Percentiles rank a stretch among this genome's conserved stretches.
phyloP scores from a whole-genome alignment of 2,888 invertebrate genomes.

The Chrysolina haemoptera region DNA sequence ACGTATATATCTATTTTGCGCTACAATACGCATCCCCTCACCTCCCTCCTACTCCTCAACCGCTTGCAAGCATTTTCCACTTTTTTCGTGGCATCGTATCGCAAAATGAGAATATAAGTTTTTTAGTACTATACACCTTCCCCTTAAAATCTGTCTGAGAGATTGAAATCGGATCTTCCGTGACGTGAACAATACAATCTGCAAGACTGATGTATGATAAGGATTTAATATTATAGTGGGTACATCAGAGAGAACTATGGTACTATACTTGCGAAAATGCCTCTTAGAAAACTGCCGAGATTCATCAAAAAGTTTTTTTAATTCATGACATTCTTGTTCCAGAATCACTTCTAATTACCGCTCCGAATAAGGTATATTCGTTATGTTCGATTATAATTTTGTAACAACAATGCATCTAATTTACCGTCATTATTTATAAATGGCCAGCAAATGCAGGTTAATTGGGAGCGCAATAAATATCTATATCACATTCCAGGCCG shows the following conservation, averaged over 20 bases:
- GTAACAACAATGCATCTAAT: slow-evolving; percentile 26
- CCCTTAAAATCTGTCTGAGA: no score
- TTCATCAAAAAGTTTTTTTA: slow-evolving; percentile 24
- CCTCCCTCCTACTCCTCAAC: no score
- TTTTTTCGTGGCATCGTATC: no score
- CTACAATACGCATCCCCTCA: no score
- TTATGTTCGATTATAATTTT: slow-evolving; percentile 3
- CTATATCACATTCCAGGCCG: slow-evolving; percentile 31
- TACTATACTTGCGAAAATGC: neutral
- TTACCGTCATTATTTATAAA: slow-evolving; percentile 11
- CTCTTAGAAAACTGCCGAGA: neutral
- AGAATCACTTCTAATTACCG: slow-evolving; percentile 27
- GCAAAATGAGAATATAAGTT: no score
- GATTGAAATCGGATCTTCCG: no score
- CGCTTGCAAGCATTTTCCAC: no score
- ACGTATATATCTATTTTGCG: no score
- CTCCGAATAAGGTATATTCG: slow-evolving; percentile 28
- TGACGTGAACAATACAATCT: no score
- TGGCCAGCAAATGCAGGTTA: slow-evolving; percentile 39
- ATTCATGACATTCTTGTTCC: slow-evolving; percentile 26
- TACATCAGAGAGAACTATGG: neutral
- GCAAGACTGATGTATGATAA: no score
- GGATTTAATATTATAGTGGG: no score
- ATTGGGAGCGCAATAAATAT: slow-evolving; percentile 38
- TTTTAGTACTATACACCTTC: no score